Evolutionary conservation across 1,140 invertebrate species (phyloP), one percentile per base, ranked within the genome.

Genomic region (Drosophila hydei): DNA sequence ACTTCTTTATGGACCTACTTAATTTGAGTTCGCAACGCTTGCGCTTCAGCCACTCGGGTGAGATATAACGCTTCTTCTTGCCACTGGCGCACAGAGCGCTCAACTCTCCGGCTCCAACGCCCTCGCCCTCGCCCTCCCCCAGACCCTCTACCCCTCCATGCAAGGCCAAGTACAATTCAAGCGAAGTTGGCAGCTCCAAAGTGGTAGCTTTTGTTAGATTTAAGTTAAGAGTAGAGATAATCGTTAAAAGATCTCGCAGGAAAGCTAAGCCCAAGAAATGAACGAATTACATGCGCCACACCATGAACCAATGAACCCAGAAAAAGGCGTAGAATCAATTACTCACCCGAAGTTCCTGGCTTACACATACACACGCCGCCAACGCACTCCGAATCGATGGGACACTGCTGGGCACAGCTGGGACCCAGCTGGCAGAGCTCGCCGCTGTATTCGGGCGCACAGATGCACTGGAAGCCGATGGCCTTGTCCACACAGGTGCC

Each of bases 391-490:
- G 89, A 89, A 23, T 91, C 91, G 48, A 85, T 87, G 72, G 91
- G 91, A 74, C 91, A 92, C 59, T 73, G 79, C 18, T 83, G 91
- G 3, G 68, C 64, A 67, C 91, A 91, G 14, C 76, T 79, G 23
- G 81, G 88, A 19, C 75, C 87, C 45, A 87, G 77, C 27, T 91
- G 91, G 65, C 91, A 92, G 27, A 91, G 79, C 36, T 90, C 78
- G 90, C 95, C 96, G 68, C 93, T 94, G 89, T 93, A 96, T 42
- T 96, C 96, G 43, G 93, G 91, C 1, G 94, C 92, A 92, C 96
- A 97, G 19, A 93, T 92, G 91, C 96, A 97, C 56, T 94, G 93
- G 89, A 95, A 97, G 4, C 91, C 84, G 45, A 91, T 92, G 72
- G 93, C 92, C 11, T 92, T 79, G 83, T 95, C 94, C 14, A 94